Conservation (phyloP, 2,113 vertebrate genomes). For the Camelus bactrianus region DNA sequence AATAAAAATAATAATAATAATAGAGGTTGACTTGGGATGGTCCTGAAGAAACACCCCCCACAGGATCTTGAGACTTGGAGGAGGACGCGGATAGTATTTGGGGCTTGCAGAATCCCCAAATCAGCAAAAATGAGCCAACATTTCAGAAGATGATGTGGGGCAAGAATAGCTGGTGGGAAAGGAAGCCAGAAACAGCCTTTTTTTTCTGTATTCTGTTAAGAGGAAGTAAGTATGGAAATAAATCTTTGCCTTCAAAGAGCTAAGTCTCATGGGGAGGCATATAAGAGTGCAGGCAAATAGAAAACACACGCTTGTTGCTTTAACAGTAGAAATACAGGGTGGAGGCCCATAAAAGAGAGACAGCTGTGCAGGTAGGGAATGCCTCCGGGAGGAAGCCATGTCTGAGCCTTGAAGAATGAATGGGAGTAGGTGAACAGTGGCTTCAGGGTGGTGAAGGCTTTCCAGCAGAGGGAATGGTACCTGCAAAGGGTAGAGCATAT, state of each 20-base stretch:
- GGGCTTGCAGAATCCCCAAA: background rate
- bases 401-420: background rate
- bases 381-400: background rate
- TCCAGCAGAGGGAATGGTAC: background rate
- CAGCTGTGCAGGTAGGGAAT: background rate
- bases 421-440: background rate
- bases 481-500: background rate
- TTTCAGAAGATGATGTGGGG: background rate
- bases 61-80: background rate
- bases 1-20: background rate
- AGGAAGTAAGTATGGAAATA: background rate
- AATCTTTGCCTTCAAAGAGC: background rate
- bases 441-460: background rate
- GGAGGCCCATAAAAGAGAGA: background rate
- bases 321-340: background rate
- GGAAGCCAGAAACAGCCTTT: background rate
- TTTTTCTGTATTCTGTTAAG: background rate
- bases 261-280: background rate
- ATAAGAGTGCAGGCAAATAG: background rate
- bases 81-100: background rate
- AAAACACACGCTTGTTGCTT: background rate
- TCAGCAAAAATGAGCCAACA: background rate
- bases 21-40: background rate
- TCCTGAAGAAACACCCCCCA: background rate
- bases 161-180: background rate